Evolutionary conservation across 1,140 invertebrate genomes (phyloP).

Genomic region (Drosophila obscura): DNA sequence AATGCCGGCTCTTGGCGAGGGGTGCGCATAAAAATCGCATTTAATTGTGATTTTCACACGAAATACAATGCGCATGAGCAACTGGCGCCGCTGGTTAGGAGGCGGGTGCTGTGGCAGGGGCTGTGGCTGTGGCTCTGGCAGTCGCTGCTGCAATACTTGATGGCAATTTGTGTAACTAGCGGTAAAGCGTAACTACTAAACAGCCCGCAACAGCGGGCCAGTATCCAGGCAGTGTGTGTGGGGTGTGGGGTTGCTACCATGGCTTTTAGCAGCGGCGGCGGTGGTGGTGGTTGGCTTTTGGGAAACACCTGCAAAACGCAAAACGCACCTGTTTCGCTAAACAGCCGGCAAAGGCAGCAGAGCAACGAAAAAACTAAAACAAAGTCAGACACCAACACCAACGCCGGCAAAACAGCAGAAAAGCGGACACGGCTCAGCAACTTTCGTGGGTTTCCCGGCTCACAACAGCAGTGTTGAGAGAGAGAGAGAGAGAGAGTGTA

Average conservation of each 20-base stretch:
- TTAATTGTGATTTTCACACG: constrained; percentile 83
- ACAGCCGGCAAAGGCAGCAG: constrained; percentile 45
- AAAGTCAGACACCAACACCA: constrained; percentile 61
- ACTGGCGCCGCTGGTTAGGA: constrained; percentile 45
- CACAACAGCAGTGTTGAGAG: not conserved
- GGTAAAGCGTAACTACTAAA: constrained; percentile 80
- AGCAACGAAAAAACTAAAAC: constrained; percentile 7
- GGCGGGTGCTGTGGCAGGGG: not conserved
- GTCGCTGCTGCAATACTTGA: constrained; percentile 19
- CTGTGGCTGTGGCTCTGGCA: not conserved
- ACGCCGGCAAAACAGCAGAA: constrained; percentile 21
- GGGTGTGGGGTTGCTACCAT: not conserved
- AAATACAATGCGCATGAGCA: constrained; percentile 79
- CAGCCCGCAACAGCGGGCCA: constrained; percentile 53
- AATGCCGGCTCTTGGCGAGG: constrained; percentile 51
- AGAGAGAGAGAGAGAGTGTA: not conserved
- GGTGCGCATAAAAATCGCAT: constrained; percentile 80
- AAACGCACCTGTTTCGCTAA: constrained; percentile 82
- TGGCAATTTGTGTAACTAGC: constrained; percentile 80
- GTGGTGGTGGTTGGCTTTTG: constrained; percentile 69
- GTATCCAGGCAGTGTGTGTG: not conserved
- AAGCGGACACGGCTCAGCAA: constrained; percentile 72
- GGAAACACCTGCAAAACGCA: constrained; percentile 82
- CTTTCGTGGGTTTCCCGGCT: constrained; percentile 51
- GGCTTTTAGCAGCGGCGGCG: not conserved